A percentile compares a stretch with the other conserved stretches of the same genome.
phyloP scores from a whole-genome alignment of 2,888 invertebrate genomes.

The Creontiades dilutus region DNA sequence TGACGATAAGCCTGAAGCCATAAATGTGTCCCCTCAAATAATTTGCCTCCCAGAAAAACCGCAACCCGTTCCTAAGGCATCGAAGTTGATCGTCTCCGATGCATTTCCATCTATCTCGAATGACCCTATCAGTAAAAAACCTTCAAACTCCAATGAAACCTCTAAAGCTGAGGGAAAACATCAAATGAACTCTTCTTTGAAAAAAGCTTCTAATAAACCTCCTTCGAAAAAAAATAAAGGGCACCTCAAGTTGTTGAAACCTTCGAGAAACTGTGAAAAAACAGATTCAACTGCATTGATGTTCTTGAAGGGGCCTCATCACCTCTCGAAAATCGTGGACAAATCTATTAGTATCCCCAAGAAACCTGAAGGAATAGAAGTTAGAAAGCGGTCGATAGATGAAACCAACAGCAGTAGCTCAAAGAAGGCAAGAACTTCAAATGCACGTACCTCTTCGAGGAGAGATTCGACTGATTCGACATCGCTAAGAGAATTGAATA shows the following conservation, averaged over 20 bases:
- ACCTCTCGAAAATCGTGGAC: background rate
- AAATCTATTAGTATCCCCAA: background rate
- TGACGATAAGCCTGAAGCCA: too few relatives aligned
- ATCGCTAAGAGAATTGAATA: background rate
- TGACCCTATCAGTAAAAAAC: too few relatives aligned
- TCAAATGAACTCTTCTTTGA: too few relatives aligned
- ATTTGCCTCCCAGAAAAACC: background rate
- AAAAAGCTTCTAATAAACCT: too few relatives aligned
- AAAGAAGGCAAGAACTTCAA: background rate
- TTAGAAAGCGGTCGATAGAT: background rate
- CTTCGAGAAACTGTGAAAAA: background rate
- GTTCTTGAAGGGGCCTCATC: too few relatives aligned
- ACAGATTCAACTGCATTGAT: background rate
- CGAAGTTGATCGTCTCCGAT: background rate
- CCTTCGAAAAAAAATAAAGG: too few relatives aligned
- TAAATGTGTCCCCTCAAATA: background rate
- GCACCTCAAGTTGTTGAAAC: background rate
- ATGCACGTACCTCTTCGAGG: background rate
- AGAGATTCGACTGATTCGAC: background rate
- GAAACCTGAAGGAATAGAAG: background rate
- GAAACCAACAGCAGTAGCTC: background rate
- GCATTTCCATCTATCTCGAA: background rate
- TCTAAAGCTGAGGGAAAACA: too few relatives aligned
- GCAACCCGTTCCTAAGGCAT: background rate
- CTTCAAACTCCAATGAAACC: too few relatives aligned